Conservation (phyloP, 2,888 invertebrate genomes). For the Drosophila buzzatii region DNA sequence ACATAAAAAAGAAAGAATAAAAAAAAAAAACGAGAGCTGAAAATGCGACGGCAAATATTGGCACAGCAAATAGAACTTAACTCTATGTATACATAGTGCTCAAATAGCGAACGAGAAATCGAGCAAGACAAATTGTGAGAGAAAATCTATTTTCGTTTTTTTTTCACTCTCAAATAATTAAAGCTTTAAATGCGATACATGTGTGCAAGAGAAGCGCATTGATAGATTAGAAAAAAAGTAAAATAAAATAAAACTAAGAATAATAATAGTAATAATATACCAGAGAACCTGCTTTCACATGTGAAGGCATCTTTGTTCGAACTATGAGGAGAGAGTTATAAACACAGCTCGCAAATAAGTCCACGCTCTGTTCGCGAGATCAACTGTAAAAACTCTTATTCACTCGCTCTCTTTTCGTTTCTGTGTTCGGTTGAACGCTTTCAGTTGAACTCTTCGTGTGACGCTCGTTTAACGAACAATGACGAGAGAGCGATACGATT, state of each 20-base stretch:
- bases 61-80: slow-evolving; percentile 4
- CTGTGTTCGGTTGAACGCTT: no score
- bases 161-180: neutral
- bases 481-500: no score
- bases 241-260: neutral
- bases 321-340: no score
- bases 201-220: neutral
- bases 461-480: no score
- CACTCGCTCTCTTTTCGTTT: no score
- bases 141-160: neutral
- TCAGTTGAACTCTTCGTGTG: no score
- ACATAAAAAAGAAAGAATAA: neutral
- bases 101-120: neutral
- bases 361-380: no score
- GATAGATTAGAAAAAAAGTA: neutral
- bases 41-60: slow-evolving; percentile 18
- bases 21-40: neutral
- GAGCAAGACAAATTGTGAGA: neutral
- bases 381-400: no score
- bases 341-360: no score
- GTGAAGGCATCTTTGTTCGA: no score
- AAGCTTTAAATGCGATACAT: neutral
- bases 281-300: no score
- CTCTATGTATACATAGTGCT: neutral
- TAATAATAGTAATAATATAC: no score